phyloP scores from a whole-genome alignment of 2,888 invertebrate genomes.

The Dolichopus griseipennis region DNA sequence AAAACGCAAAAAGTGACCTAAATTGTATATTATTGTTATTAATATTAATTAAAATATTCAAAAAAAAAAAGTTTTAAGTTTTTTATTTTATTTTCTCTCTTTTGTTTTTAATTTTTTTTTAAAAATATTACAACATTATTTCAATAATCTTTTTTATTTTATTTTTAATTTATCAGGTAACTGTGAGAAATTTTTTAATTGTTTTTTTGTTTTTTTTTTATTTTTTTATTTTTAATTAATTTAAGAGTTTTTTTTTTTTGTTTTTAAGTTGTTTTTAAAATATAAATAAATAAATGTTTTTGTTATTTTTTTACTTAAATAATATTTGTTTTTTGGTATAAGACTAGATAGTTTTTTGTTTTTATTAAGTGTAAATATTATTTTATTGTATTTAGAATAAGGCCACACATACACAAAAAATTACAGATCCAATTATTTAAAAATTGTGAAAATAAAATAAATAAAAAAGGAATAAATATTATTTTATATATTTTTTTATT shows the following conservation, averaged over 20 bases:
- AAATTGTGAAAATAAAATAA: no score
- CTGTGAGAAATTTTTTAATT: background rate
- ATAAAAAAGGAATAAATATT: no score
- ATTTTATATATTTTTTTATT: no score
- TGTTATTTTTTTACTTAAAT: no score
- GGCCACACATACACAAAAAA: no score
- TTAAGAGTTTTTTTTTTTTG: background rate
- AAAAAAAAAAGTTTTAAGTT: no score
- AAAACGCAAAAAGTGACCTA: background rate
- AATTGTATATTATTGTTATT: no score
- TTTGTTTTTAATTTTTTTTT: background rate
- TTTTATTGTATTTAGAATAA: no score
- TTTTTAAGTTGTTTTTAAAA: background rate
- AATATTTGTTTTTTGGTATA: background rate
- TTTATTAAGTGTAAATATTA: no score
- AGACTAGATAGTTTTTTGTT: background rate
- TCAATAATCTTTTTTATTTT: background rate
- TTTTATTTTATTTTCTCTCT: background rate
- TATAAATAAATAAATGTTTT: background rate
- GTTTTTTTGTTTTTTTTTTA: background rate
- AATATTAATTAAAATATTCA: no score
- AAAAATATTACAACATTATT: background rate
- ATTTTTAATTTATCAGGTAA: conserved; percentile 1
- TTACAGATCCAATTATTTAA: no score
- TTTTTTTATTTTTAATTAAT: background rate